phyloP scores from a whole-genome alignment of 2,797 vertebrate genomes.

The Otus scops region DNA sequence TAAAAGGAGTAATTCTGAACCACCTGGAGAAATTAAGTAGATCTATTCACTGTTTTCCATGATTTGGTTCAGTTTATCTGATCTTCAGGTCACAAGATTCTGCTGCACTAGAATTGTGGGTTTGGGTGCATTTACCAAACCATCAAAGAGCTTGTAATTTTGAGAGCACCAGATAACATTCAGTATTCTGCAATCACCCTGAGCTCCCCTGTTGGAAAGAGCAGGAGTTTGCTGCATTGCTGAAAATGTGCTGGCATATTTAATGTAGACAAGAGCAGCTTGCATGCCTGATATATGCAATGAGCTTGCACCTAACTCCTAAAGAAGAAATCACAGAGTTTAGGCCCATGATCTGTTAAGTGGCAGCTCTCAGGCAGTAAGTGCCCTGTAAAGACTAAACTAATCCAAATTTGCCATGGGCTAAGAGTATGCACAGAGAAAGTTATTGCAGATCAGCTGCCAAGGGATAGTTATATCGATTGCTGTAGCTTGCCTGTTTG shows the following conservation, averaged over 20 bases:
- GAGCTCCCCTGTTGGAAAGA: neutral
- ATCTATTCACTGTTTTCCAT: neutral
- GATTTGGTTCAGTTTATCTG: neutral
- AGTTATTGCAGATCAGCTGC: neutral
- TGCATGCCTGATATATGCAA: neutral
- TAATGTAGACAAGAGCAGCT: neutral
- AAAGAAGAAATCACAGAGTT: neutral
- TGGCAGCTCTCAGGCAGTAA: neutral
- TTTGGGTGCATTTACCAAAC: neutral
- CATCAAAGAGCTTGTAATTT: neutral
- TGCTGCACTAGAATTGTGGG: neutral
- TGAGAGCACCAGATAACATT: neutral
- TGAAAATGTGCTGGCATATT: neutral
- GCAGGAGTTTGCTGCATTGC: neutral
- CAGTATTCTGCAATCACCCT: neutral
- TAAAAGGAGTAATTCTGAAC: neutral
- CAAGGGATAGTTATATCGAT: neutral
- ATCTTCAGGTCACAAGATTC: neutral
- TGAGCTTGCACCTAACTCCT: neutral
- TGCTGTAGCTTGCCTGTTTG: neutral
- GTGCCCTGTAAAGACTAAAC: neutral
- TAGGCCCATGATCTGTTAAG: neutral
- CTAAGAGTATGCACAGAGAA: neutral
- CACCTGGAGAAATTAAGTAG: neutral
- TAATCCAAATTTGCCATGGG: neutral